These are phyloP conservation scores for Phalanger gymnotis DNA, from an alignment of 2,797 vertebrate species.

Conservation along the genomic window DNA sequence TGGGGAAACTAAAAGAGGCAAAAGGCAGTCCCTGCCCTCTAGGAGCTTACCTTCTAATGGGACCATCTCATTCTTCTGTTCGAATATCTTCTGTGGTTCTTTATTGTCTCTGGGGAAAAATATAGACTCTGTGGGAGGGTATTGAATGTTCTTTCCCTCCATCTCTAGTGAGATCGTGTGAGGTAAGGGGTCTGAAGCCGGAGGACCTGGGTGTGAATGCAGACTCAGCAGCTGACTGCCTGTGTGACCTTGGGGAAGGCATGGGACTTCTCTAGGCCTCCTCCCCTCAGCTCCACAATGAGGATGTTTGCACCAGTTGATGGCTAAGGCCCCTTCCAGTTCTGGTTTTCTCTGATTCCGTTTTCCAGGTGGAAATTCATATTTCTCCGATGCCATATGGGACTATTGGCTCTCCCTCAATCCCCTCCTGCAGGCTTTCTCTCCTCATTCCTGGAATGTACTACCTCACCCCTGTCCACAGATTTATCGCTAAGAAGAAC, in stretches of 20 bases:
- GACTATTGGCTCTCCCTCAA: not conserved
- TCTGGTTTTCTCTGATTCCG: not conserved
- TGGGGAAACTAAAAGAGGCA: not conserved
- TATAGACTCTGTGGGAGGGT: not conserved
- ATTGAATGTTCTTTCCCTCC: too few relatives aligned
- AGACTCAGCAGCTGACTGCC: not conserved
- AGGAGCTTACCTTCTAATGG: not conserved
- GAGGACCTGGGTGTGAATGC: not conserved
- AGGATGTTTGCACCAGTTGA: too few relatives aligned
- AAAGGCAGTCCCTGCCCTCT: not conserved
- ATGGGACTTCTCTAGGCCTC: not conserved
- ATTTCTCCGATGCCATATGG: not conserved
- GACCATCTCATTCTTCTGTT: not conserved
- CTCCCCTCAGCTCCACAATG: not conserved
- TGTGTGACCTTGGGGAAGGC: not conserved
- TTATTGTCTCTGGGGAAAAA: not conserved
- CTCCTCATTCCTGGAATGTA: too few relatives aligned
- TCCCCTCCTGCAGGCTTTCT: not conserved
- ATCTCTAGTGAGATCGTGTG: not conserved
- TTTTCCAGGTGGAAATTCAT: not conserved
- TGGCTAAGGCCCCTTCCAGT: not conserved
- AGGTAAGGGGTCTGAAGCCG: not conserved
- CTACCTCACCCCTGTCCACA: not conserved
- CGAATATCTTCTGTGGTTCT: not conserved
- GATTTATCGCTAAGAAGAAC: not conserved